phyloP scores from a whole-genome alignment of 2,113 vertebrate genomes.

The Trematomus loennbergii region DNA sequence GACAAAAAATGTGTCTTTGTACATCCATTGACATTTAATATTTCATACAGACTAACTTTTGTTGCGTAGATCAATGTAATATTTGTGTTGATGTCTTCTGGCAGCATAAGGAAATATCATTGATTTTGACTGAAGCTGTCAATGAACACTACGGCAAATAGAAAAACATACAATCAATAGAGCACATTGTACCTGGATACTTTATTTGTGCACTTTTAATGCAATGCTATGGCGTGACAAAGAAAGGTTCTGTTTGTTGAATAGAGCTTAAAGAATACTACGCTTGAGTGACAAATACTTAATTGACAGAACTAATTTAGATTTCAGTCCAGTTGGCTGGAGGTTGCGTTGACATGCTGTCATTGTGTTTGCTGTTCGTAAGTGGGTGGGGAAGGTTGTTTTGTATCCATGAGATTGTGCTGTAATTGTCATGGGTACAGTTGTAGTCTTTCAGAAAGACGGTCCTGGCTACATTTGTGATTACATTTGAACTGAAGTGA shows the following conservation, averaged over 20 bases:
- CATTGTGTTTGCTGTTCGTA: not conserved
- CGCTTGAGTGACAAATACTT: slow-evolving; percentile 55
- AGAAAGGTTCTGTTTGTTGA: slow-evolving; percentile 43
- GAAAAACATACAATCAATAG: slow-evolving; percentile 55
- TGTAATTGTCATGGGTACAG: not conserved
- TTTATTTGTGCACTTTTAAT: slow-evolving; percentile 48
- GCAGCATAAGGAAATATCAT: not conserved
- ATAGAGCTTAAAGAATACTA: slow-evolving; percentile 45
- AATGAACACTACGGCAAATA: slow-evolving; percentile 52
- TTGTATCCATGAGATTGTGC: not conserved
- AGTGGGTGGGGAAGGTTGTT: slow-evolving; percentile 11
- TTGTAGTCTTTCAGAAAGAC: too few relatives aligned
- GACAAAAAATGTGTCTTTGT: not conserved
- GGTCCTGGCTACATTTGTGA: too few relatives aligned
- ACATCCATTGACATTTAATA: not conserved
- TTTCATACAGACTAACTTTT: slow-evolving; percentile 20
- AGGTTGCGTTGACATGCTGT: not conserved
- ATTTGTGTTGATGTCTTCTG: slow-evolving; percentile 28
- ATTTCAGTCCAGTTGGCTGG: slow-evolving; percentile 35
- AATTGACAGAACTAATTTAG: slow-evolving; percentile 53
- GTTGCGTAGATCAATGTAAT: slow-evolving; percentile 15
- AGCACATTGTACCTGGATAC: slow-evolving; percentile 45
- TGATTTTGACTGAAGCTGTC: slow-evolving; percentile 31
- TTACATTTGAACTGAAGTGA: not conserved
- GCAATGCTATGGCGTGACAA: slow-evolving; percentile 60